phyloP scores from a whole-genome alignment of 2,888 invertebrate species.

The Oxyteleia sp. region DNA sequence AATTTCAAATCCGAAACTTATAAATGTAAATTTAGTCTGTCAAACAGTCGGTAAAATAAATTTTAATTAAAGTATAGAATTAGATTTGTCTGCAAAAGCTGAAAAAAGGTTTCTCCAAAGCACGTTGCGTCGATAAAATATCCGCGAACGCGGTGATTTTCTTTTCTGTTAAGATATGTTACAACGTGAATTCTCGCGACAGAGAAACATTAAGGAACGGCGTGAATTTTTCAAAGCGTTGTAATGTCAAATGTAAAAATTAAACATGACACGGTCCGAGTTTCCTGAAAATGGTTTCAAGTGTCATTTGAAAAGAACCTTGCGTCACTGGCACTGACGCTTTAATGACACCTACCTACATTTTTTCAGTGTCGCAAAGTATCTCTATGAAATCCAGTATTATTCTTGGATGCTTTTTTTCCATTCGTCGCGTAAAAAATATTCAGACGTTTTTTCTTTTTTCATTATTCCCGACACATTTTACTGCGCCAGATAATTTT shows the following conservation, averaged over 20 bases:
- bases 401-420: slow-evolving; percentile 40
- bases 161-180: slow-evolving; percentile 16
- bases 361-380: slow-evolving; percentile 50
- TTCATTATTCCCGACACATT: slow-evolving; percentile 8
- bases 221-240: slow-evolving; percentile 22
- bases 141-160: slow-evolving; percentile 10
- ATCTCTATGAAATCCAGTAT: slow-evolving; percentile 54
- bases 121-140: no score
- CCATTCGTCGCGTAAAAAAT: slow-evolving; percentile 19
- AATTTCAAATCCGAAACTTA: no score
- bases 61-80: no score
- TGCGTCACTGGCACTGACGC: slow-evolving; percentile 46
- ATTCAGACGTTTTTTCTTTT: not conserved
- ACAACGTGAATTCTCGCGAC: not conserved
- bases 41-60: no score
- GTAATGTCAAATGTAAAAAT: slow-evolving; percentile 38
- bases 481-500: not conserved
- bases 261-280: slow-evolving; percentile 27
- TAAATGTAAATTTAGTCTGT: no score
- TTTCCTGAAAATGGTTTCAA: slow-evolving; percentile 34
- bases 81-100: no score
- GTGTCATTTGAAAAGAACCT: slow-evolving; percentile 50
- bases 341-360: slow-evolving; percentile 58
- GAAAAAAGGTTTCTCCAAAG: no score
- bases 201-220: slow-evolving; percentile 11